Evolutionary conservation across 2,113 vertebrate genomes (phyloP).

Genomic region (Gallinago jamesoni): DNA sequence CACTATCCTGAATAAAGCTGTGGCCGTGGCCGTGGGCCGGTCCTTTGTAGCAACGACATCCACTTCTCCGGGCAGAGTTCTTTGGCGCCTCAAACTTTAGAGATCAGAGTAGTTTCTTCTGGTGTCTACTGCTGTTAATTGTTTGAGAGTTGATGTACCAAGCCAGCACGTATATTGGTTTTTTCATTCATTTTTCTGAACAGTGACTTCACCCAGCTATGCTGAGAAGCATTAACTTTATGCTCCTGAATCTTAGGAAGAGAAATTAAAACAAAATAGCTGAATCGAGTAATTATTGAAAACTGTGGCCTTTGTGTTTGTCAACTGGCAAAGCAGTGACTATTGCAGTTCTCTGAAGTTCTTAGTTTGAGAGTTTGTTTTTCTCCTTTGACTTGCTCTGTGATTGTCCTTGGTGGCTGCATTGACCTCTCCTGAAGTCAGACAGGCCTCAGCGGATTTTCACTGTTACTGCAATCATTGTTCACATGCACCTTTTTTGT

Average conservation of each 20-base stretch:
- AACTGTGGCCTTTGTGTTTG: neutral
- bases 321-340: neutral
- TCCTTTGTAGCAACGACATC: fast-evolving
- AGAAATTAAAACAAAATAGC: neutral
- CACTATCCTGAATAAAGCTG: neutral
- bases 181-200: neutral
- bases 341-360: neutral
- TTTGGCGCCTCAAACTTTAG: neutral
- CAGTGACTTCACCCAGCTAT: neutral
- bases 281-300: neutral
- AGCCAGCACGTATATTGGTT: fast-evolving
- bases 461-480: fast-evolving
- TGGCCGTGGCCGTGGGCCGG: fast-evolving
- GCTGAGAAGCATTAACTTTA: neutral
- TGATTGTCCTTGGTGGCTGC: fast-evolving
- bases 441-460: neutral
- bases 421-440: neutral
- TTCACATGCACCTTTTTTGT: neutral
- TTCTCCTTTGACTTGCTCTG: neutral
- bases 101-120: neutral
- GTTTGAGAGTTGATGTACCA: neutral
- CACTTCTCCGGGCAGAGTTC: neutral
- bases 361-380: neutral
- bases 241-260: neutral
- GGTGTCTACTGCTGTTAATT: fast-evolving